Percentiles rank a stretch among this genome's conserved stretches.
Conservation (phyloP, 1,140 invertebrate species). For the Lepidostoma basale region DNA sequence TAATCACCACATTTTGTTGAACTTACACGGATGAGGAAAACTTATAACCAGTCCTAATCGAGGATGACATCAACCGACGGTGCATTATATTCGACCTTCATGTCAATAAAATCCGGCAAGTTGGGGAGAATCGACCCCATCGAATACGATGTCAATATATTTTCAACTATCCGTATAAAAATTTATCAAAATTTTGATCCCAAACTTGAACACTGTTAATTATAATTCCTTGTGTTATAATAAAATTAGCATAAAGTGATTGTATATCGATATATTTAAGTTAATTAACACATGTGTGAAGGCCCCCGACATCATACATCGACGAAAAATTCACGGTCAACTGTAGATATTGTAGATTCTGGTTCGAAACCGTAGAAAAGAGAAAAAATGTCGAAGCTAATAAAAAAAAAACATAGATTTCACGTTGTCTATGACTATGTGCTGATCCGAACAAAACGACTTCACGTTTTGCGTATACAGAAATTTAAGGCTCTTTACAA, state of each 20-base stretch:
- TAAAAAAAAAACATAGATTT: conserved; percentile 9
- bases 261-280: conserved; percentile 23
- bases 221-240: conserved; percentile 20
- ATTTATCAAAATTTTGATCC: conserved; percentile 14
- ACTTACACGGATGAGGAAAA: conserved; percentile 8
- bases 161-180: background rate
- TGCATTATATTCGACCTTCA: conserved; percentile 37
- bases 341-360: conserved; percentile 35
- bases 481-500: background rate
- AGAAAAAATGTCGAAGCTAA: conserved; percentile 18
- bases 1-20: conserved; percentile 33
- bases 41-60: conserved; percentile 26
- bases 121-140: conserved; percentile 32
- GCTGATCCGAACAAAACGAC: background rate
- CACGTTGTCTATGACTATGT: conserved; percentile 23
- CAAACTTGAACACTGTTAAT: background rate
- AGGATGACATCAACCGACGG: conserved; percentile 35
- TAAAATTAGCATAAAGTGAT: conserved; percentile 19
- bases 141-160: conserved; percentile 12
- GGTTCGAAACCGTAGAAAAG: conserved; percentile 38
- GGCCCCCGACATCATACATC: conserved; percentile 26
- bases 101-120: conserved; percentile 39
- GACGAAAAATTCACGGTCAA: conserved; percentile 37
- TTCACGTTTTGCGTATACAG: background rate
- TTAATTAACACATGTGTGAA: conserved; percentile 34